A percentile compares a stretch with the other conserved stretches of the same genome.
Conservation (phyloP, 2,113 vertebrate genomes). For the Vidua macroura region DNA sequence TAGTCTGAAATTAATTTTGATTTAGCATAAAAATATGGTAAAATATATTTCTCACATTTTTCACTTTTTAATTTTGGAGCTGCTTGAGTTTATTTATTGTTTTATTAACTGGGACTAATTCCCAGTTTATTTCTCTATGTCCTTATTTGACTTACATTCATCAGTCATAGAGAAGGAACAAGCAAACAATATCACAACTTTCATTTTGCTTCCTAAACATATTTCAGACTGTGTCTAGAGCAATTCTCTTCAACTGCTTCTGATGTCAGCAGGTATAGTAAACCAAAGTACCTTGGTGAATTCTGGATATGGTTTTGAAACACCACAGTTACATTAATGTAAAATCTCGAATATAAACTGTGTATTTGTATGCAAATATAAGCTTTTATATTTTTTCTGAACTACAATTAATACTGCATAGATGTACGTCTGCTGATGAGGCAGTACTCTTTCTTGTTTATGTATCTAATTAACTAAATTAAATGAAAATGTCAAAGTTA, state of each 20-base stretch:
- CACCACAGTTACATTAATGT: background rate
- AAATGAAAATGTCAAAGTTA: background rate
- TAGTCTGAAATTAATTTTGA: background rate
- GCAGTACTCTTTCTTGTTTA: background rate
- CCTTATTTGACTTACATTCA: background rate
- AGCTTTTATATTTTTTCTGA: background rate
- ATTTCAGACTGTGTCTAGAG: background rate
- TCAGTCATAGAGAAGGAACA: background rate
- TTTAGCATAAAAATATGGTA: constrained; percentile 9
- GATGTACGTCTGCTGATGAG: background rate
- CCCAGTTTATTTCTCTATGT: constrained; percentile 11
- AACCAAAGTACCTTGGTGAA: background rate
- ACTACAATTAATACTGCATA: background rate
- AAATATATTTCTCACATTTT: background rate
- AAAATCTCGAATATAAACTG: background rate
- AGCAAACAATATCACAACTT: background rate
- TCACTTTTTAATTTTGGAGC: background rate
- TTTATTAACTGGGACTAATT: constrained; percentile 10
- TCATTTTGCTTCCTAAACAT: background rate
- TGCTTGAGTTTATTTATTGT: background rate
- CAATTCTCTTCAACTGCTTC: background rate
- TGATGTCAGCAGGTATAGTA: background rate
- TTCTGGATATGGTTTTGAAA: background rate
- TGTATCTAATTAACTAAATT: background rate
- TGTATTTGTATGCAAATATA: background rate